These are phyloP conservation scores for Lycaena phlaeas DNA, from an alignment of 2,888 invertebrate genomes.

Conservation along the genomic window DNA sequence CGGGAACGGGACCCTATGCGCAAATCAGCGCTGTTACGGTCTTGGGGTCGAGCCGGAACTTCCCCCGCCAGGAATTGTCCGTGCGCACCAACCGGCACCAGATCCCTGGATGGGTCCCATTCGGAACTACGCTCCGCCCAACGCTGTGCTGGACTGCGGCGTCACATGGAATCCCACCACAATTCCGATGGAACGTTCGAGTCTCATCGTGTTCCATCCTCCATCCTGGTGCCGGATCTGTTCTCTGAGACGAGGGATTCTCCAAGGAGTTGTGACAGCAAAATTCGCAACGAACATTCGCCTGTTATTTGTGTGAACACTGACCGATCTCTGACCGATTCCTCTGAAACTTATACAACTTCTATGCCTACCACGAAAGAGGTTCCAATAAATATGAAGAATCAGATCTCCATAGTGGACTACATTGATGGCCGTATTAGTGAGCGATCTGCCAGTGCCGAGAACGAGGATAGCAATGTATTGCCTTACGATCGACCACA, in stretches of 20 bases:
- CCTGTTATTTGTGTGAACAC: slow-evolving; percentile 17
- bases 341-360: slow-evolving; percentile 35
- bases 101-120: slow-evolving; percentile 49
- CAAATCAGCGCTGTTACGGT: slow-evolving; percentile 48
- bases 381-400: slow-evolving; percentile 17
- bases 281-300: slow-evolving; percentile 8
- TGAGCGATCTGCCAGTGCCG: slow-evolving; percentile 27
- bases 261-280: slow-evolving; percentile 13
- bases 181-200: slow-evolving; percentile 6
- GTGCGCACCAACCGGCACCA: slow-evolving; percentile 28
- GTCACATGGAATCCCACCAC: background rate
- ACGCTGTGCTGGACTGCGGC: slow-evolving; percentile 18
- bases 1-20: slow-evolving; percentile 46
- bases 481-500: slow-evolving; percentile 32
- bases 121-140: slow-evolving; percentile 41
- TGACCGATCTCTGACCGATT: slow-evolving; percentile 30
- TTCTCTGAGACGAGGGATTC: background rate
- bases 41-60: slow-evolving; percentile 43
- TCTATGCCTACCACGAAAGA: slow-evolving; percentile 40
- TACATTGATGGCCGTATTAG: slow-evolving; percentile 32
- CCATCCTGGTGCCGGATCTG: background rate
- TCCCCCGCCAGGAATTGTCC: slow-evolving; percentile 27
- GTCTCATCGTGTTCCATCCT: background rate
- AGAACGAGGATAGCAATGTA: slow-evolving; percentile 32
- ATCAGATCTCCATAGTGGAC: slow-evolving; percentile 20